Evolutionary conservation across 2,888 invertebrate genomes (phyloP).

Genomic region (Ochlodes sylvanus): DNA sequence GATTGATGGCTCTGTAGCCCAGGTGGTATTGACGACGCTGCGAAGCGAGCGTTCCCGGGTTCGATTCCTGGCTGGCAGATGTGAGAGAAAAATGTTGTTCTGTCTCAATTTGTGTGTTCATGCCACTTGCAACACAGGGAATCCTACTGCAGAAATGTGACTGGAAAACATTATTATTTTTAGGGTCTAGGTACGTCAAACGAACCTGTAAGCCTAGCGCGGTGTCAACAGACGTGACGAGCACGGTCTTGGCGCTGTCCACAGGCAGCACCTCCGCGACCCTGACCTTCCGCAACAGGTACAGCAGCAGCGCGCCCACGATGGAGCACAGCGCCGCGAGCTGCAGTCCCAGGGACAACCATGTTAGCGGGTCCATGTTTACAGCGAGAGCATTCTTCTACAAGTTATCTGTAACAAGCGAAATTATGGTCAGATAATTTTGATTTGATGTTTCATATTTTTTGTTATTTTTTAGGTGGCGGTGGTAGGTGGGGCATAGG

Average conservation of each 20-base stretch:
- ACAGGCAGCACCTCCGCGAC: slow-evolving; percentile 82
- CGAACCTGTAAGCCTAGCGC: slow-evolving; percentile 89
- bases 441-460: not conserved
- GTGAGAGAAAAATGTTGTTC: not conserved
- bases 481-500: too few species aligned
- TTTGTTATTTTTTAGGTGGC: too few species aligned
- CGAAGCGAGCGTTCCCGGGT: too few species aligned
- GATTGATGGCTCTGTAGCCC: too few species aligned
- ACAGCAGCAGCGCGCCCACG: slow-evolving; percentile 92
- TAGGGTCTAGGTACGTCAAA: too few species aligned
- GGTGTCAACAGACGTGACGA: slow-evolving; percentile 92
- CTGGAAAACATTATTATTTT: too few species aligned
- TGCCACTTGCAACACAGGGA: too few species aligned
- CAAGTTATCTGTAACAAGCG: slow-evolving; percentile 60
- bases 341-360: slow-evolving; percentile 91
- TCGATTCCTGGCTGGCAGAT: not conserved
- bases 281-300: slow-evolving; percentile 90
- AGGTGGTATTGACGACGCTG: too few species aligned
- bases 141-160: too few species aligned
- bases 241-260: slow-evolving; percentile 89
- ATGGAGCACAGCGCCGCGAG: slow-evolving; percentile 92
- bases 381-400: slow-evolving; percentile 62
- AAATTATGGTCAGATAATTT: slow-evolving; percentile 6
- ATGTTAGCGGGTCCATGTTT: slow-evolving; percentile 92
- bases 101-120: too few species aligned